Conservation (phyloP, 2,888 invertebrate genomes). For the Parnassius orleans region DNA sequence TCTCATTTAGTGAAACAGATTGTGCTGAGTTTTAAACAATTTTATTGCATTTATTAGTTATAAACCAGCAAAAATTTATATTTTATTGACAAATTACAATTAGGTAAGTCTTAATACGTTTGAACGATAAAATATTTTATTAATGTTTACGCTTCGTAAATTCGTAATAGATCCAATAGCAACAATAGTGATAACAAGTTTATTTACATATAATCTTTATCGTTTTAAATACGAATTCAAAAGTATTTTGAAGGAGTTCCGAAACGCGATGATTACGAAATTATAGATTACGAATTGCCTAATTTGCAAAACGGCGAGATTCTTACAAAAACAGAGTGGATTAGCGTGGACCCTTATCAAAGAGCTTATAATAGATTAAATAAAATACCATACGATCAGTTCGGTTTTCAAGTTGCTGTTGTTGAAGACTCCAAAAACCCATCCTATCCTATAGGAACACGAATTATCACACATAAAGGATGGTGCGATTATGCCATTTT, state of each 20-base stretch:
- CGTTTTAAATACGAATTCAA: constrained; percentile 41
- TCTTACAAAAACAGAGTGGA: constrained; percentile 47
- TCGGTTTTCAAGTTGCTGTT: constrained; percentile 42
- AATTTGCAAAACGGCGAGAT: constrained; percentile 77
- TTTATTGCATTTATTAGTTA: too few relatives aligned
- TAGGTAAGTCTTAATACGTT: too few relatives aligned
- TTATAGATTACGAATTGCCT: constrained; percentile 82
- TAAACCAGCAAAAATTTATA: too few relatives aligned
- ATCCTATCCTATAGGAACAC: constrained; percentile 79
- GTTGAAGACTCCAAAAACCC: constrained; percentile 82
- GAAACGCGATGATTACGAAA: constrained; percentile 76
- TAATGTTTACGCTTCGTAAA: too few relatives aligned
- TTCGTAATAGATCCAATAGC: too few relatives aligned
- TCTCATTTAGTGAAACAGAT: too few relatives aligned
- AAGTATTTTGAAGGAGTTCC: constrained; percentile 81
- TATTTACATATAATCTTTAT: too few relatives aligned
- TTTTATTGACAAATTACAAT: too few relatives aligned
- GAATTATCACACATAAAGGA: constrained; percentile 80
- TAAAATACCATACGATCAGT: constrained; percentile 44
- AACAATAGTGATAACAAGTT: too few relatives aligned
- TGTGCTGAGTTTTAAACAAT: too few relatives aligned
- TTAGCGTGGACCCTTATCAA: constrained; percentile 51
- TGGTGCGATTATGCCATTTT: constrained; percentile 63
- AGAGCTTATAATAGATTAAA: constrained; percentile 29
- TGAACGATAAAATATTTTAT: too few relatives aligned